phyloP scores from a whole-genome alignment of 2,797 vertebrate species.

The Gambusia yucatana region DNA sequence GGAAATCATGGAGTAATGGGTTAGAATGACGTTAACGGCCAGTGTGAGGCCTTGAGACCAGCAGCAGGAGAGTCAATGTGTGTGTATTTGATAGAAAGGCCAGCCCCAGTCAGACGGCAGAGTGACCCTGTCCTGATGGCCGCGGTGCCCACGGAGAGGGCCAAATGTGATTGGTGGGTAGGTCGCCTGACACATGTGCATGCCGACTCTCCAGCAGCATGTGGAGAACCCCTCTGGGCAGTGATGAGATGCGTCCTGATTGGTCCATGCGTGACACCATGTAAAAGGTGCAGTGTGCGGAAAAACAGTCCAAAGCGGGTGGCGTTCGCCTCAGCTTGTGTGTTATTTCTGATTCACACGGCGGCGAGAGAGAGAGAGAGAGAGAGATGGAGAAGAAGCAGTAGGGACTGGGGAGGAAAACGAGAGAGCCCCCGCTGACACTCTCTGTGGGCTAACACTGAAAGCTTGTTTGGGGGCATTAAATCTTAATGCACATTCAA shows the following conservation, averaged over 20 bases:
- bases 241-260: slow-evolving; percentile 17
- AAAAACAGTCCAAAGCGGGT: slow-evolving; percentile 16
- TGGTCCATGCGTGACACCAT: slow-evolving; percentile 18
- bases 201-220: not conserved
- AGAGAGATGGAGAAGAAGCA: not conserved
- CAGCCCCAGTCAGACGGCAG: slow-evolving; percentile 51
- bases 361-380: slow-evolving; percentile 1
- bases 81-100: slow-evolving; percentile 35
- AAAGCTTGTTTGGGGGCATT: slow-evolving; percentile 77
- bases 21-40: not conserved
- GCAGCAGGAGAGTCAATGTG: slow-evolving; percentile 10
- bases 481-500: slow-evolving; percentile 73
- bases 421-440: slow-evolving; percentile 69
- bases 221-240: slow-evolving; percentile 9
- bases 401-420: slow-evolving; percentile 16
- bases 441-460: slow-evolving; percentile 73
- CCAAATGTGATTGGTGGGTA: slow-evolving; percentile 44
- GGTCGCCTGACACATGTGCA: slow-evolving; percentile 8
- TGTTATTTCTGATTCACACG: slow-evolving; percentile 46
- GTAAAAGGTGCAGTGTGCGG: slow-evolving; percentile 18
- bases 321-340: slow-evolving; percentile 17
- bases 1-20: slow-evolving; percentile 10
- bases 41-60: slow-evolving; percentile 15
- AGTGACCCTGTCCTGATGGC: slow-evolving; percentile 60
- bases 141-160: slow-evolving; percentile 33